Conservation (phyloP, 2,113 vertebrate species). For the Irena cyanogastra region DNA sequence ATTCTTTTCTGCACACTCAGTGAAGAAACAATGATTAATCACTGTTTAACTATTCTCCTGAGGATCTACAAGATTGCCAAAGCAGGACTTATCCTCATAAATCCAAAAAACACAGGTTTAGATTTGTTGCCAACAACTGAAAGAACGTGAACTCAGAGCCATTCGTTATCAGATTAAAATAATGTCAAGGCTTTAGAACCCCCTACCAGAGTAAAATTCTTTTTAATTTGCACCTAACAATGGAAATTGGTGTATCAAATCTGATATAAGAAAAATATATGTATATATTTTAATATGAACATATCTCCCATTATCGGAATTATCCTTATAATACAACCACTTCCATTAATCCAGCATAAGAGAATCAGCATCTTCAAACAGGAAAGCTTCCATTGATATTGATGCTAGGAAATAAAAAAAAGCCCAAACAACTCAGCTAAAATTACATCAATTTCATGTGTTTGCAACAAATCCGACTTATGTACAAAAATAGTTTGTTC, state of each 20-base stretch:
- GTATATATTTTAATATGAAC: not conserved
- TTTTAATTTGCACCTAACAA: conserved; percentile 65
- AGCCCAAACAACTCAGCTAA: not conserved
- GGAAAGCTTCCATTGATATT: not conserved
- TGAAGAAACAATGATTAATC: conserved; percentile 99
- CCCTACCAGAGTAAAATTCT: conserved; percentile 62
- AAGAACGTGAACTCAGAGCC: conserved; percentile 91
- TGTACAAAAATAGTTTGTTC: not conserved
- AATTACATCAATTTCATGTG: not conserved
- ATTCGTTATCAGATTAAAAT: conserved; percentile 99
- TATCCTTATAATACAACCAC: not conserved
- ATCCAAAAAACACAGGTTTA: conserved; percentile 93
- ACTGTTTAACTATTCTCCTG: conserved; percentile 99
- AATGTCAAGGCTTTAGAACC: conserved; percentile 87
- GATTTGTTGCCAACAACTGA: conserved; percentile 91
- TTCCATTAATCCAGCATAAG: not conserved
- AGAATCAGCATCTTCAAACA: not conserved
- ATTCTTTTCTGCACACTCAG: conserved; percentile 95
- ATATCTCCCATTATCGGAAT: not conserved
- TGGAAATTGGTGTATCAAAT: conserved; percentile 45
- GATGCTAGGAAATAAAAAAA: not conserved
- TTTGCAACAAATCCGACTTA: not conserved
- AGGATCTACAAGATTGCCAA: conserved; percentile 96
- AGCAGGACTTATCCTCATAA: conserved; percentile 96
- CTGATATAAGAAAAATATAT: conserved; percentile 12